Base-by-base conservation (phyloP, 1,140 invertebrate genomes). In the Drosophila serrata region DNA sequence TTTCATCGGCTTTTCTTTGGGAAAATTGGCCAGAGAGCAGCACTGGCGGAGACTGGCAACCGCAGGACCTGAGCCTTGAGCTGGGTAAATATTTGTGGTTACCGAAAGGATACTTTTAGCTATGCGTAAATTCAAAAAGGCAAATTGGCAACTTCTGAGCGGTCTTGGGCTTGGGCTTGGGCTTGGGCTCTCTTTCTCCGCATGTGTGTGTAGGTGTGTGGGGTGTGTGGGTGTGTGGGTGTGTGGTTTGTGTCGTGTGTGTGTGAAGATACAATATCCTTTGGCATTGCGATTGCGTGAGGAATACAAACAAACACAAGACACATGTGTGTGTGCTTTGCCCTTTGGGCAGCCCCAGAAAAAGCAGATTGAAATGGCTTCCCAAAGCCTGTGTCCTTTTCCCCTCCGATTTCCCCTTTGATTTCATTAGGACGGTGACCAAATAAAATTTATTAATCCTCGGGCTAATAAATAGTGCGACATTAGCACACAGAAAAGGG, bases 361-460 rank as follows among this genome's bases (percentile, higher is more conserved):
- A 60, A 79, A 61, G 43, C 57, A 63, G 57, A 64, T 63, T 75
- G 78, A 63, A 79, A 58, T 65, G 49, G 35, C 68, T 68, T 55
- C 40, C 62, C n/a, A 3, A 6, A 35, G 11, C 45, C 40, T 17
- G 46, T 22, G 24, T 48, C 46, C 46, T 49, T 45, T n/a, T 9
- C 55, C 35, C 7, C 19, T 19, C 31, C 40, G n/a, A 5, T 56
- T 64, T 31, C 79, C 67, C 74, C 78, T 78, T 61, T 85, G 85
- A 90, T 90, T 90, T 90, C 85, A 90, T 90, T 86, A 90, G 78
- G 79, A 79, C 79, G 90, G 87, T 91, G 87, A 91, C 87, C 87
- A 91, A 91, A 91, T 91, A 91, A 73, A 91, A 91, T 91, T 91
- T 84, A 91, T 91, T 91, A 91, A 91, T 91, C 84, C 84, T 88